These are phyloP conservation scores for Diploptera punctata DNA, from an alignment of 2,888 invertebrate genomes.

Conservation along the genomic window DNA sequence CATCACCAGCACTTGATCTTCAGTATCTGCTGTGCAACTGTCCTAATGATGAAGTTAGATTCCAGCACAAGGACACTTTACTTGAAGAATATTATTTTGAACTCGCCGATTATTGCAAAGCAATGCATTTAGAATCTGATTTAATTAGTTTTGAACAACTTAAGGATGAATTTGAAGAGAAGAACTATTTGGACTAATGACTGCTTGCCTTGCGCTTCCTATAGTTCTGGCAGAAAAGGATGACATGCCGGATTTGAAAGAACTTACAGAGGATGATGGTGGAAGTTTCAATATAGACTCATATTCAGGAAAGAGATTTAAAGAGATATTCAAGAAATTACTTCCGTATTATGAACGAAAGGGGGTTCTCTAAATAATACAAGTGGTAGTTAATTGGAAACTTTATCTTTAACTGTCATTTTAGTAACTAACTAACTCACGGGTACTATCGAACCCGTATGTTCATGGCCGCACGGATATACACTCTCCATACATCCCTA, in stretches of 20 bases:
- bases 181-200: constrained; percentile 43
- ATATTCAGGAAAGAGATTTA: not conserved
- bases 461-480: too few relatives aligned
- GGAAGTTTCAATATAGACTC: too few relatives aligned
- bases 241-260: constrained; percentile 36
- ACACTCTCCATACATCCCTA: too few relatives aligned
- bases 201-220: constrained; percentile 43
- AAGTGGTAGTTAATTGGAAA: too few relatives aligned
- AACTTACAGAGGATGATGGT: not conserved
- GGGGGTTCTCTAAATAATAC: not conserved
- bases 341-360: not conserved
- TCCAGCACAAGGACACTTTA: constrained; percentile 23
- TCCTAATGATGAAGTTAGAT: not conserved
- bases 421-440: too few relatives aligned
- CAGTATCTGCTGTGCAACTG: constrained; percentile 38
- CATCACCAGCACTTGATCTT: constrained; percentile 38
- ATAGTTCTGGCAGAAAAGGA: constrained; percentile 39
- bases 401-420: too few relatives aligned
- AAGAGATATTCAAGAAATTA: not conserved
- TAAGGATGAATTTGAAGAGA: constrained; percentile 43
- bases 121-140: not conserved
- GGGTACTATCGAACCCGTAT: too few relatives aligned
- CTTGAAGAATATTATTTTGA: constrained; percentile 36
- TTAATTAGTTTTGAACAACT: constrained; percentile 42
- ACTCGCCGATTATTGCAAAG: not conserved